Evolutionary conservation across 2,888 invertebrate species (phyloP), one percentile per base, ranked within the genome.

Genomic region (Trichogramma evanescens): DNA sequence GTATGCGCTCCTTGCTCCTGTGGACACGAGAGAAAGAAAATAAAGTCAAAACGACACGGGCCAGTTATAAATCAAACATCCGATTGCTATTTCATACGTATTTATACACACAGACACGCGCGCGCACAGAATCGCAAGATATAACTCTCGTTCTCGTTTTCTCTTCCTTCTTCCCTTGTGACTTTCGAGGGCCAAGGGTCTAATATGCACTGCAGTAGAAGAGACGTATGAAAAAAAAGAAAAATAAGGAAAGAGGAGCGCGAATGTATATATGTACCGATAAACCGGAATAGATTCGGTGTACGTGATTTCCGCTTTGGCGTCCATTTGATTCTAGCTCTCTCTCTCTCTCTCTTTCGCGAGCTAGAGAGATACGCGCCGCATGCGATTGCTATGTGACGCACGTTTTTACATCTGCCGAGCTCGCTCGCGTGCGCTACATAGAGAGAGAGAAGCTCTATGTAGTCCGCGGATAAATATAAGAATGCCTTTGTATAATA

Each of bases 1-100:
- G 87, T 67, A 94, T 89, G 66, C 89, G 82, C 79, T 91, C 89
- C 72, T 86, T 86, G 71, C 84, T 82, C 75, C 89, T 89, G 84
- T 43, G 64, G 56, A 43, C 7, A 56, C 40, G 55, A 26, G 26
- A 39, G 26, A 42, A 39, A 10, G 13, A 40, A 44, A 26, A 42
- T 42, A 53, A 42, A 5, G 8, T 6, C 9, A n/a, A 50, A 50
- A 50, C n/a, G 50, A 39, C 9, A 4, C 44, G 39, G 4, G 13
- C 42, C 48, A n/a, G 49, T 26, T 26, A 26, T 55, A 55, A 56
- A 55, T 52, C 39, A 52, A 55, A 48, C 26, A 26, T 39, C 10
- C 41, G 51, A 51, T 41, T 39, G 51, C 51, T n/a, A 41, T 48
- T 13, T 48, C 26, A 26, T 26, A 26, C 26, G 26, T 26, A 26